A percentile compares a stretch with the other conserved stretches of the same genome.
Conservation (phyloP, 1,140 invertebrate species). For the Linepithema humile region DNA sequence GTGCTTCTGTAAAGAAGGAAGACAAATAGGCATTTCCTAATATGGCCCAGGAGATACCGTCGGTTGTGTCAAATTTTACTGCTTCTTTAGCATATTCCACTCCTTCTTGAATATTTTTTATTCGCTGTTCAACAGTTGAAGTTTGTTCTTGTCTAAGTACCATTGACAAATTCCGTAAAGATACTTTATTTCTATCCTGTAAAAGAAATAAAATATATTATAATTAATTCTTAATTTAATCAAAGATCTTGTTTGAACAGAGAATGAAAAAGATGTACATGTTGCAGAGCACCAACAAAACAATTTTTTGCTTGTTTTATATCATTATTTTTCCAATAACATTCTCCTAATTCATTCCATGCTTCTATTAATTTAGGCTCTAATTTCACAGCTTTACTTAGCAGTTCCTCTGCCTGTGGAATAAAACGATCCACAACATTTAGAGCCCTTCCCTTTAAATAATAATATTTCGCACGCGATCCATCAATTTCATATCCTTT, state of each 20-base stretch:
- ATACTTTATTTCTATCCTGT: conserved; percentile 91
- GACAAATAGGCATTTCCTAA: conserved; percentile 94
- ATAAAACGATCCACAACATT: conserved; percentile 90
- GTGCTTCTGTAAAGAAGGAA: conserved; percentile 90
- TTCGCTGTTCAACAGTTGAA: conserved; percentile 85
- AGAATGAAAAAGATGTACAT: conserved; percentile 86
- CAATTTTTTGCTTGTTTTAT: conserved; percentile 93
- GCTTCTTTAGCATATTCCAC: conserved; percentile 94
- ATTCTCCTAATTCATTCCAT: conserved; percentile 96
- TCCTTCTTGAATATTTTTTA: conserved; percentile 89
- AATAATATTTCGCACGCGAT: conserved; percentile 88
- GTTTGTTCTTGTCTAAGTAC: conserved; percentile 89
- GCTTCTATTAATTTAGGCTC: conserved; percentile 92
- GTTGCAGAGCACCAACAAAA: conserved; percentile 92
- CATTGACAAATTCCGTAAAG: conserved; percentile 93
- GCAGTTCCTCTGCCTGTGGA: conserved; percentile 88
- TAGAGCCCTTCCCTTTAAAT: conserved; percentile 90
- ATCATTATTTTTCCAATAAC: conserved; percentile 95
- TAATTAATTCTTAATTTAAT: conserved; percentile 19
- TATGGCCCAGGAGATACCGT: conserved; percentile 94
- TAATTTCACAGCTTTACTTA: conserved; percentile 94
- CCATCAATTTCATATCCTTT: conserved; percentile 88
- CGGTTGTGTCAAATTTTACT: conserved; percentile 91
- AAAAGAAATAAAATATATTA: conserved; percentile 27
- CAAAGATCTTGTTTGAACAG: not conserved